Conservation (phyloP, 2,888 invertebrate species). For the Augiades crinisus region DNA sequence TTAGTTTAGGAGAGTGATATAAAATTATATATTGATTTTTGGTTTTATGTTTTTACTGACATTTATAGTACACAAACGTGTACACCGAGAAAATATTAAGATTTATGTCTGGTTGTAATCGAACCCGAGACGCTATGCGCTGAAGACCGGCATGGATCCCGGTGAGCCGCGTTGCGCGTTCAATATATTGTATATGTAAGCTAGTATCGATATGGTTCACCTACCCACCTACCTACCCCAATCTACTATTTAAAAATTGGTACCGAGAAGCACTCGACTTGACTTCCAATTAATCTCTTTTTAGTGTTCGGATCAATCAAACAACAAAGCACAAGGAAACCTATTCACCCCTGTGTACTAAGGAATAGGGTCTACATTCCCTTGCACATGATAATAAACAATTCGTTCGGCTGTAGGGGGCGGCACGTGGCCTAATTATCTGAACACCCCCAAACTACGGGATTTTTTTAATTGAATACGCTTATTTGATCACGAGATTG, state of each 20-base stretch:
- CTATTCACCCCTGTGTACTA: background rate
- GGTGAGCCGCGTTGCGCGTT: no score
- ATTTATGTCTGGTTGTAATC: no score
- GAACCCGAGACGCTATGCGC: no score
- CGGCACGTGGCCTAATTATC: conserved; percentile 72
- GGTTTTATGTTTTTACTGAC: no score
- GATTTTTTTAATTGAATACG: conserved; percentile 71
- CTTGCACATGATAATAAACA: conserved; percentile 5
- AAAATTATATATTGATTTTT: no score
- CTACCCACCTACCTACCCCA: background rate
- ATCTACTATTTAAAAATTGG: conserved; percentile 11
- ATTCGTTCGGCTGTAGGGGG: conserved; percentile 38
- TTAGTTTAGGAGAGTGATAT: no score
- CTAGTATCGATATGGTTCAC: no score
- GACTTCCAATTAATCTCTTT: conserved; percentile 64
- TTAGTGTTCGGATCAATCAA: conserved; percentile 45
- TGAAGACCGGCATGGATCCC: no score
- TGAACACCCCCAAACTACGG: conserved; percentile 52
- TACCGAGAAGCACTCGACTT: conserved; percentile 46
- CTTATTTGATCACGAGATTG: conserved; percentile 72
- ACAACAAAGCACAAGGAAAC: conserved; percentile 32
- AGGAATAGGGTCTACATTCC: conserved; percentile 17
- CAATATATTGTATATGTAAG: no score
- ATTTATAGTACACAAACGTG: no score
- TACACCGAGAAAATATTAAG: no score